Base-by-base conservation (phyloP, 1,140 invertebrate species). In the Zaprionus gabonicus region DNA sequence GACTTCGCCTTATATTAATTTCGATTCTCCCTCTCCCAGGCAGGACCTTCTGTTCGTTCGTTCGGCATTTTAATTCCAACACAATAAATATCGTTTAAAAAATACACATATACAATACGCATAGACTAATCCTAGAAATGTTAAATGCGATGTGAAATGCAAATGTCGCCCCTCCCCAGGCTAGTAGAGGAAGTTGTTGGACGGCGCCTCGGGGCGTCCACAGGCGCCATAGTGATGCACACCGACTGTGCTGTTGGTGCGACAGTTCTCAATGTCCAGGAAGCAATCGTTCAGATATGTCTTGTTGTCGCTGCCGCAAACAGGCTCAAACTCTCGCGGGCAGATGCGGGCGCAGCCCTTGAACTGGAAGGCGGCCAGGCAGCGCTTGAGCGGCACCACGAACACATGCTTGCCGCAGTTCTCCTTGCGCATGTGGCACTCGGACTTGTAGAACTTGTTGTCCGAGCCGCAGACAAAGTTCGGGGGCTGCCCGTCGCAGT, bases 281-380 rank as follows among this genome's bases (percentile, higher is more conserved):
- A 98, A 98, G 92, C 98, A 99, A 77, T 96, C 96, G 93, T 99
- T 99, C 79, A 96, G 96, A 94, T 99, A 99, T 0, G 97, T 98
- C 93, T 96, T 97, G 46, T 95, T 95, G 91, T 99, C 97, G 1
- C 96, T 96, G 20, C 97, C 98, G 93, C 98, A 99, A 12, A 98
- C 96, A 0, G 97, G 97, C 84, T 98, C 96, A 91, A 97, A 97
- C 67, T 97, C 96, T 0, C 95, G 94, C 2, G 97, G 96, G 91
- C 97, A 99, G 71, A 98, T 96, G 81, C 95, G 95, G 23, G 97
- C 96, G 83, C 98, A 98, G 17, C 97, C 97, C 51, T 95, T 95
- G 93, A 97, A 97, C 75, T 96, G 94, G 93, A 98, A 97, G 27
- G 96, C 96, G 57, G 96, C 94, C 12, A 97, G 93, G 92, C 97